Evolutionary conservation across 2,113 vertebrate species (phyloP).

Genomic region (Neogobius melanostomus): DNA sequence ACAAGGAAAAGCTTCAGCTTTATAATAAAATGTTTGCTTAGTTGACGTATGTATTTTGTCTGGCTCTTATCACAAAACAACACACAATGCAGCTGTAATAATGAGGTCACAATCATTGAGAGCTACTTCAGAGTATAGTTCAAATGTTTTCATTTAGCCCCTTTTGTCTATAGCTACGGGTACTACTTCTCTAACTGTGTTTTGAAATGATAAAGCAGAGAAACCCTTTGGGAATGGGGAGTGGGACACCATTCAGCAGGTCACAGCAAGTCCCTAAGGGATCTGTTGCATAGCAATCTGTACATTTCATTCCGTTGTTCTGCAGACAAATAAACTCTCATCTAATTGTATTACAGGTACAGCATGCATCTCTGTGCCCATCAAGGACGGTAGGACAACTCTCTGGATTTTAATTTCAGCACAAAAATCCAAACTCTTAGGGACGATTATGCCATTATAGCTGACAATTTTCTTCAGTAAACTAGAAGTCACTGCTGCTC

Average conservation of each 20-base stretch:
- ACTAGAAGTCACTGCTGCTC: constrained; percentile 46
- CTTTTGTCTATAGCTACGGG: neutral
- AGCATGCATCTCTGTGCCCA: constrained; percentile 57
- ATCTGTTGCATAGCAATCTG: constrained; percentile 7
- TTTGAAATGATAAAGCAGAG: neutral
- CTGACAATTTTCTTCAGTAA: constrained; percentile 33
- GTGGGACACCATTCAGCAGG: constrained; percentile 9
- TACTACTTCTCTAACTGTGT: neutral
- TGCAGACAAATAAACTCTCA: constrained; percentile 7
- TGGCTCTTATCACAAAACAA: neutral
- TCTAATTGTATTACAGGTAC: constrained; percentile 58
- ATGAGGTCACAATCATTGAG: neutral
- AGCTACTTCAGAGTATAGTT: neutral
- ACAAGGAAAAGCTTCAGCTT: no score
- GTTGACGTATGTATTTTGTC: no score
- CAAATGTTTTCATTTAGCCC: neutral
- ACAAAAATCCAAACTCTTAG: constrained; percentile 23
- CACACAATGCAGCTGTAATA: neutral
- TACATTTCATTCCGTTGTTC: constrained; percentile 6
- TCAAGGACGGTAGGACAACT: constrained; percentile 43
- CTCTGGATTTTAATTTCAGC: constrained; percentile 45
- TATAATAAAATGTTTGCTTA: no score
- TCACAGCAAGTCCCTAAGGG: neutral
- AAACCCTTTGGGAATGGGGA: neutral
- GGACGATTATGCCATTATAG: constrained; percentile 70